Conservation (phyloP, 1,140 invertebrate species). For the Drosophila athabasca region DNA sequence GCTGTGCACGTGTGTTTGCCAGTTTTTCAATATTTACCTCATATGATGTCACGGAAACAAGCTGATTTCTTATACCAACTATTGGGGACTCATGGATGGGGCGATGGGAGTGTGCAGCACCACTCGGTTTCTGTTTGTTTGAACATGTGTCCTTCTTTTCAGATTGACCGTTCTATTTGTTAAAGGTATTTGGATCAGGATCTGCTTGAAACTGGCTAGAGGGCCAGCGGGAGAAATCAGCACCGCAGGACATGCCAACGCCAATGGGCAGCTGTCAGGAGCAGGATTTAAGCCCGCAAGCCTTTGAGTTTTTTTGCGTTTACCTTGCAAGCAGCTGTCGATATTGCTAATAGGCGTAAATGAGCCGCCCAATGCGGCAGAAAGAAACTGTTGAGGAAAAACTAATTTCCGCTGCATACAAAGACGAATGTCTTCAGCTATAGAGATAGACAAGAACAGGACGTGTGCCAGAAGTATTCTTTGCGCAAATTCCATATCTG, state of each 20-base stretch:
- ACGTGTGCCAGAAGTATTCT: conserved; percentile 75
- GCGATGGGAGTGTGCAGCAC: background rate
- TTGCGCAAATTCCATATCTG: conserved; percentile 58
- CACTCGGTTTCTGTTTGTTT: conserved; percentile 56
- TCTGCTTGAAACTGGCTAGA: conserved; percentile 19
- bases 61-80: conserved; percentile 70
- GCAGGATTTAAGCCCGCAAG: conserved; percentile 56
- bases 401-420: conserved; percentile 68
- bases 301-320: conserved; percentile 67
- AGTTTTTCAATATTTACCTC: conserved; percentile 69
- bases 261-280: conserved; percentile 65
- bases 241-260: conserved; percentile 59
- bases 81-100: conserved; percentile 17
- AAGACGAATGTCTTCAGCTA: conserved; percentile 26
- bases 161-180: conserved; percentile 60
- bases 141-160: conserved; percentile 61
- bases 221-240: conserved; percentile 34
- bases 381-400: conserved; percentile 51
- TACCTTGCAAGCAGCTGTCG: conserved; percentile 60
- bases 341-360: conserved; percentile 75
- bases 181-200: conserved; percentile 54
- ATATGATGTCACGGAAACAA: conserved; percentile 68
- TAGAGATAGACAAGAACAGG: conserved; percentile 11
- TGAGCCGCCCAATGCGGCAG: conserved; percentile 64
- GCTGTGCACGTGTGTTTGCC: conserved; percentile 74